Percentiles rank a stretch among this genome's conserved stretches.
phyloP scores from a whole-genome alignment of 2,113 vertebrate genomes.

The Oophaga pumilio region DNA sequence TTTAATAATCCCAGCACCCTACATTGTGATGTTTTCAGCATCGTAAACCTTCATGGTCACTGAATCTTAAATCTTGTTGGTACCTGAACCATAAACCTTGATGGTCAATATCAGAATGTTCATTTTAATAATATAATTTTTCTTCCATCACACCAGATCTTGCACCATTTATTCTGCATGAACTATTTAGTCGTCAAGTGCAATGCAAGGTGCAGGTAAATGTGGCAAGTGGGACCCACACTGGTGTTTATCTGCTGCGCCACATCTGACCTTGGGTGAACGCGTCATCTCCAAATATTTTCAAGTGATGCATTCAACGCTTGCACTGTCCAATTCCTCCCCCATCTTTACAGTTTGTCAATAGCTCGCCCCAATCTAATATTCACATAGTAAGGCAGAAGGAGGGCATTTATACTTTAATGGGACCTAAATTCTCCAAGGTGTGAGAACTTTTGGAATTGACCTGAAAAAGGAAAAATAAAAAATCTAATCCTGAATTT shows the following conservation, averaged over 20 bases:
- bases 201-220: not conserved
- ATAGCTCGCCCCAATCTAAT: not conserved
- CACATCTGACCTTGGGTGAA: conserved; percentile 7
- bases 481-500: not conserved
- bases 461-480: not conserved
- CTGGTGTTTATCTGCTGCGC: not conserved
- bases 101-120: not conserved
- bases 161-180: not conserved
- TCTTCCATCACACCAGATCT: not conserved
- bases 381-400: not conserved
- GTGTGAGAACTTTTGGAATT: not conserved
- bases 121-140: not conserved
- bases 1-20: no score
- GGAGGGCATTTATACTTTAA: not conserved
- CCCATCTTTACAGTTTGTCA: not conserved
- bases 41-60: no score
- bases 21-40: no score
- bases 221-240: not conserved
- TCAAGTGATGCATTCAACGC: not conserved
- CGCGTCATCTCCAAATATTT: not conserved
- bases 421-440: not conserved
- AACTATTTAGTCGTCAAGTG: not conserved
- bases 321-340: not conserved
- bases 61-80: no score
- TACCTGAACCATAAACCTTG: not conserved